Percentiles rank a stretch among this genome's conserved stretches.
These are phyloP conservation scores for Labeo rohita DNA, from an alignment of 2,113 vertebrate species.

Conservation along the genomic window DNA sequence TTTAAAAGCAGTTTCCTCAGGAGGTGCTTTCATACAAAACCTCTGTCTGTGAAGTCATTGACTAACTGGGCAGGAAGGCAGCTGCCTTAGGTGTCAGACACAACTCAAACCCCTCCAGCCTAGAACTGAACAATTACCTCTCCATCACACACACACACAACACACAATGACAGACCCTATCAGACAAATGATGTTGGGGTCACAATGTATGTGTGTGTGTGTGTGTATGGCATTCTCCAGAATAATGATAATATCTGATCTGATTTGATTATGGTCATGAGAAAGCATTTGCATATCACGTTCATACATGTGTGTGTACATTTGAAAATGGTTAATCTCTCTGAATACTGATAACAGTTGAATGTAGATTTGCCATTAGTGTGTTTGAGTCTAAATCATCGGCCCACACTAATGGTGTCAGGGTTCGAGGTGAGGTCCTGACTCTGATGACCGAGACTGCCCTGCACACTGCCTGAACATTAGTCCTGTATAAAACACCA, in stretches of 20 bases:
- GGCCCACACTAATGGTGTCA: conserved; percentile 12
- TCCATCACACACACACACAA: conserved; percentile 46
- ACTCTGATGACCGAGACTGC: background rate
- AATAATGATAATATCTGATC: background rate
- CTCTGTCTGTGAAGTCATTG: conserved; percentile 2
- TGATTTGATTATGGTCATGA: background rate
- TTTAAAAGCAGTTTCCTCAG: conserved; percentile 21
- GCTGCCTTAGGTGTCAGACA: background rate
- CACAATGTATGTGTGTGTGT: conserved; percentile 6
- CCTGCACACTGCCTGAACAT: conserved; percentile 15
- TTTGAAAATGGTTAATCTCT: background rate
- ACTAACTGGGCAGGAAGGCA: conserved; percentile 6
- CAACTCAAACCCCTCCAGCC: conserved; percentile 8
- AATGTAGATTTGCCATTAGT: background rate
- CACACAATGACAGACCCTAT: conserved; percentile 34
- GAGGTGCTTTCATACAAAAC: background rate
- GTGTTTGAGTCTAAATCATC: background rate
- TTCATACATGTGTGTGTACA: background rate
- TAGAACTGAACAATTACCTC: conserved; percentile 44
- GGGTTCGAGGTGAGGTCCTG: background rate
- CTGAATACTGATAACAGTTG: background rate
- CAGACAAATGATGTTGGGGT: conserved; percentile 47
- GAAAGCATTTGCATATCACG: background rate
- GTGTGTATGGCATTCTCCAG: conserved; percentile 2
- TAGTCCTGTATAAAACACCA: background rate